A percentile compares a stretch with the other conserved stretches of the same genome.
Evolutionary conservation across 2,888 invertebrate species (phyloP).

Genomic region (Julus scanicus): DNA sequence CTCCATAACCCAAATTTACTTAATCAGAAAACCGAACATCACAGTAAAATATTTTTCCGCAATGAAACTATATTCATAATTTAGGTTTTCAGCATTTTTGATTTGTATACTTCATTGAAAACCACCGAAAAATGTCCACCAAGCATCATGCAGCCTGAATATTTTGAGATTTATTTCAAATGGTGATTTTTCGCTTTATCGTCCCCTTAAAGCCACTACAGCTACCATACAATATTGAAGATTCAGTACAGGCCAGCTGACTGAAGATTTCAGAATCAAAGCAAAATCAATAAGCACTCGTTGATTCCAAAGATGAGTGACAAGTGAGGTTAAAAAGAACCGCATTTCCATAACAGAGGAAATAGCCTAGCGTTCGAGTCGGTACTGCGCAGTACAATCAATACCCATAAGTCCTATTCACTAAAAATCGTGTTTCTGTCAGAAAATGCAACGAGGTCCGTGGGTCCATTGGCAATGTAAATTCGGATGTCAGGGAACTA

Average conservation of each 20-base stretch:
- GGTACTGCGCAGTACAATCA: background rate
- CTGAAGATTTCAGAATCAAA: conserved; percentile 37
- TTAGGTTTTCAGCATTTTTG: too few relatives aligned
- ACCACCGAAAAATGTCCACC: too few relatives aligned
- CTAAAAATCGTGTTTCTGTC: conserved; percentile 23
- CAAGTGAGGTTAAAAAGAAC: conserved; percentile 47
- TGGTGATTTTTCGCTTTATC: background rate
- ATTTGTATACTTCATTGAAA: too few relatives aligned
- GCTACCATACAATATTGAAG: background rate
- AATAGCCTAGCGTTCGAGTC: background rate
- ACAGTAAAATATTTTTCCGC: too few relatives aligned
- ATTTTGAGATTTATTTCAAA: background rate
- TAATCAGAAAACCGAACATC: too few relatives aligned
- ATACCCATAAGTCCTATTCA: conserved; percentile 37
- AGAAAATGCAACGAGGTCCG: background rate
- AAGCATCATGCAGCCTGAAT: too few relatives aligned
- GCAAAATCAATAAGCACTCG: conserved; percentile 44
- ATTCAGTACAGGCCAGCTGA: background rate
- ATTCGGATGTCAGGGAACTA: background rate
- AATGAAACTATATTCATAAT: too few relatives aligned
- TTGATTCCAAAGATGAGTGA: conserved; percentile 40
- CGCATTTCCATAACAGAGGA: conserved; percentile 47
- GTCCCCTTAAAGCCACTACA: background rate
- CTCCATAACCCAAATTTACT: too few relatives aligned
- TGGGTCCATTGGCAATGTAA: background rate